Conservation (phyloP, 2,113 vertebrate genomes). For the Eclectus roratus region DNA sequence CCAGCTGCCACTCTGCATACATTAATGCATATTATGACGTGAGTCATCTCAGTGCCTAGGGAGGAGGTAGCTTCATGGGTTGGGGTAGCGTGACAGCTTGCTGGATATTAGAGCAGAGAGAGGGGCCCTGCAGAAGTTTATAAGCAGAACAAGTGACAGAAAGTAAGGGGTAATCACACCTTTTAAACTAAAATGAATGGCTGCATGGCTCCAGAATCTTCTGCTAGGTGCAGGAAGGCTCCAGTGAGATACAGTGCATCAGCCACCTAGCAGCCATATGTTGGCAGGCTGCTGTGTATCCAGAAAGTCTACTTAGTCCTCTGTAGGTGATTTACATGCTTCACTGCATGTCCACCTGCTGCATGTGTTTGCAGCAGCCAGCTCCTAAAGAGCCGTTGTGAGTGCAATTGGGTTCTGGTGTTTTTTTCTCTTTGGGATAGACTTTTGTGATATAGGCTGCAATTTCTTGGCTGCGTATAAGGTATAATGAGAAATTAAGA, state of each 20-base stretch:
- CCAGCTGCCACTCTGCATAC: slow-evolving; percentile 28
- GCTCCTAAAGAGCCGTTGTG: neutral
- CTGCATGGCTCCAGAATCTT: neutral
- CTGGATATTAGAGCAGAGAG: neutral
- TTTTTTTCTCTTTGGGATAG: neutral
- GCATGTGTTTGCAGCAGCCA: neutral
- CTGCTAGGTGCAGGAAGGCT: neutral
- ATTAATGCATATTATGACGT: neutral
- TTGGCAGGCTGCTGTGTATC: neutral
- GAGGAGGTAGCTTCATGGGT: neutral
- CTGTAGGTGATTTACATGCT: neutral
- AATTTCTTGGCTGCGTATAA: neutral
- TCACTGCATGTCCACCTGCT: slow-evolving; percentile 5
- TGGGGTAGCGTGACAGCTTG: slow-evolving; percentile 31
- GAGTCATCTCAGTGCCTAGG: neutral
- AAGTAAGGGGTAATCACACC: slow-evolving; percentile 9
- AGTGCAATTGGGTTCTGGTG: neutral
- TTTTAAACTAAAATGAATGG: slow-evolving; percentile 15
- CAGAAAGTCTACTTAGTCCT: neutral
- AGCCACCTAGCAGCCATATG: neutral
- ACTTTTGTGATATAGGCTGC: neutral
- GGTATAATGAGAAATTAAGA: neutral
- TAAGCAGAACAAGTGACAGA: slow-evolving; percentile 26
- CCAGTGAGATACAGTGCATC: neutral
- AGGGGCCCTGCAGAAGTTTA: neutral